Percentiles rank a stretch among this genome's conserved stretches.
phyloP scores from a whole-genome alignment of 1,140 invertebrate species.

The Hypsibius dujardini region DNA sequence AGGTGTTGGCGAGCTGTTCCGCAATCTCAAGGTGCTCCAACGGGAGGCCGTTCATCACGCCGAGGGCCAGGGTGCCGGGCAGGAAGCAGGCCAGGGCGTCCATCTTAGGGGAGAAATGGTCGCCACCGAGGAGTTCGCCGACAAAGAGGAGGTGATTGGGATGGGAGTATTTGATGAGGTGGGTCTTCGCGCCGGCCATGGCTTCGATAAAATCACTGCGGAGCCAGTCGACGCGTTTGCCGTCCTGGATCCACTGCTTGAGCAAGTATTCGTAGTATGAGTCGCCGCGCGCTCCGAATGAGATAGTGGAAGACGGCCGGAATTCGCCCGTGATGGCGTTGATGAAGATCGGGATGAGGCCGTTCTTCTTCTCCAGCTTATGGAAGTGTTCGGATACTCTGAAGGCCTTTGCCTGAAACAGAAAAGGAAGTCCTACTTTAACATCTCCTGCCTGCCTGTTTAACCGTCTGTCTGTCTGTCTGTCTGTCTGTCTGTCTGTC shows the following conservation, averaged over 20 bases:
- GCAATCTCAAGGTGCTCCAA: conserved; percentile 66
- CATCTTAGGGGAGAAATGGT: conserved; percentile 31
- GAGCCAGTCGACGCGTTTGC: conserved; percentile 70
- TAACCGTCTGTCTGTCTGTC: too few relatives aligned
- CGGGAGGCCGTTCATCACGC: conserved; percentile 64
- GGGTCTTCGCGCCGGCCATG: conserved; percentile 60
- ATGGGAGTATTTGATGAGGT: conserved; percentile 56
- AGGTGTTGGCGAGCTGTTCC: conserved; percentile 71
- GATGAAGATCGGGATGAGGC: conserved; percentile 91
- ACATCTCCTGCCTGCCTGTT: too few relatives aligned
- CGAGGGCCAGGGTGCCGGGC: conserved; percentile 76
- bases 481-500: too few relatives aligned
- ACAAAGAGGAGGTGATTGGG: conserved; percentile 61
- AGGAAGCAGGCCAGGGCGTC: conserved; percentile 67
- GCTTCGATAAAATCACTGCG: conserved; percentile 66
- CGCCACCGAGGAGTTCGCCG: conserved; percentile 67
- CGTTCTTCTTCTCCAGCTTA: conserved; percentile 62
- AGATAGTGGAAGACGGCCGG: conserved; percentile 62
- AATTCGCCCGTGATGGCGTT: conserved; percentile 80
- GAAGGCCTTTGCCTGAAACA: conserved; percentile 49
- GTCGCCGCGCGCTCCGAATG: conserved; percentile 71
- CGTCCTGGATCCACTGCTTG: conserved; percentile 83
- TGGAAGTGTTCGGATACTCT: conserved; percentile 79
- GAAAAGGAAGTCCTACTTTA: too few relatives aligned
- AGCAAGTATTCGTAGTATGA: conserved; percentile 84